Percentiles rank a stretch among this genome's conserved stretches.
Conservation (phyloP, 2,888 invertebrate genomes). For the Gymnoscelis rufifasciata region DNA sequence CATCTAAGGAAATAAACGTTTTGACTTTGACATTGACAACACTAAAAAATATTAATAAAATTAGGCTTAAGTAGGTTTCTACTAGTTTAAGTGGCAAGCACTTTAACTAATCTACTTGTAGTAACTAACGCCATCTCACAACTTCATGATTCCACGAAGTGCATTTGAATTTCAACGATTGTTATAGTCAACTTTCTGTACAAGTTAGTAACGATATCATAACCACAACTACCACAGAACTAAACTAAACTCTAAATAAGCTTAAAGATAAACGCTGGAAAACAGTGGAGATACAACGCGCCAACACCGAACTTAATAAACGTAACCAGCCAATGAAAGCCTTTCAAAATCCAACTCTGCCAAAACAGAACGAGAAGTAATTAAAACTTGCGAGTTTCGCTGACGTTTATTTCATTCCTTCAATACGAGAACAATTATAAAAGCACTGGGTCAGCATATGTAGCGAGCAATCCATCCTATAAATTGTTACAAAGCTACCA, state of each 20-base stretch:
- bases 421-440: constrained; percentile 42
- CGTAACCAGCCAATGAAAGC: constrained; percentile 26
- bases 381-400: constrained; percentile 43
- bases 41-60: too few relatives aligned
- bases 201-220: background rate
- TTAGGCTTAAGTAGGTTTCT: too few relatives aligned
- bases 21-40: too few relatives aligned
- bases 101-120: too few relatives aligned
- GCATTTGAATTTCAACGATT: background rate
- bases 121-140: background rate
- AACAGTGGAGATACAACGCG: constrained; percentile 18
- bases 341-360: constrained; percentile 35
- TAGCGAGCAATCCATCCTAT: constrained; percentile 34
- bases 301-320: constrained; percentile 19
- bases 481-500: constrained; percentile 43
- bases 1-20: too few relatives aligned
- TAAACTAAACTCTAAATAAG: background rate
- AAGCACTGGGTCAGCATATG: constrained; percentile 41
- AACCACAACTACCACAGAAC: background rate
- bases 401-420: constrained; percentile 45
- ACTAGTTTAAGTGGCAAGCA: too few relatives aligned
- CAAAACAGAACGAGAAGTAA: constrained; percentile 38
- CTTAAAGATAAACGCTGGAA: constrained; percentile 12
- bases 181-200: background rate
- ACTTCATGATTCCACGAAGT: background rate